Percentiles rank a stretch among this genome's conserved stretches.
Conservation (phyloP, 2,888 invertebrate species). For the Nephrotoma appendiculata region DNA sequence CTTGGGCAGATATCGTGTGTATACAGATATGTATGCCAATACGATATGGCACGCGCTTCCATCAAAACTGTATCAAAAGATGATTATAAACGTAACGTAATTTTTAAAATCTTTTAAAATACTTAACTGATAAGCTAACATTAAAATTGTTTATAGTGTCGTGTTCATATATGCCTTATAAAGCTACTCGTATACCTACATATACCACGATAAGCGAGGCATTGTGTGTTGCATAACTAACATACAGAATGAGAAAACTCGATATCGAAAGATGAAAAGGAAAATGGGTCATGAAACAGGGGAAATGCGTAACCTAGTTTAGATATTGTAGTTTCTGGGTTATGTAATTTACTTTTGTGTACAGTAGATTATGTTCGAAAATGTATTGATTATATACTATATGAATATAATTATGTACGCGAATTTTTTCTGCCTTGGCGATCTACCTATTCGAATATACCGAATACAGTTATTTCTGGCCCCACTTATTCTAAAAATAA, state of each 20-base stretch:
- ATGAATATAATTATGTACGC: neutral
- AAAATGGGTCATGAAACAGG: conserved; percentile 1
- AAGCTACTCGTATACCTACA: neutral
- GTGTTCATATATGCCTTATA: neutral
- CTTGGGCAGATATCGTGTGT: neutral
- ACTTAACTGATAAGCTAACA: neutral
- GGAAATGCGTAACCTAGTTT: conserved; percentile 4
- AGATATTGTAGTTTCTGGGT: neutral
- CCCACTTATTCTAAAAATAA: neutral
- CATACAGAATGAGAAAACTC: neutral
- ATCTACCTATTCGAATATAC: neutral
- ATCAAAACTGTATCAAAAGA: neutral
- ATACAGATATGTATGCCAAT: too few species aligned
- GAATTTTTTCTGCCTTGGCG: neutral
- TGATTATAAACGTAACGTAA: neutral
- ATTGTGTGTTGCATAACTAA: neutral
- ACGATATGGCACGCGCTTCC: neutral
- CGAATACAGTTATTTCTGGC: neutral
- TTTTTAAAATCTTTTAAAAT: neutral
- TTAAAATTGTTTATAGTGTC: neutral
- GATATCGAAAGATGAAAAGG: neutral
- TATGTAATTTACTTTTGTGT: neutral
- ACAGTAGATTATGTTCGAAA: neutral
- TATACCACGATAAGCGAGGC: neutral
- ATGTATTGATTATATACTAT: neutral